These are phyloP conservation scores for Lasioglossum villosulum DNA, from an alignment of 2,888 invertebrate genomes.

Conservation along the genomic window DNA sequence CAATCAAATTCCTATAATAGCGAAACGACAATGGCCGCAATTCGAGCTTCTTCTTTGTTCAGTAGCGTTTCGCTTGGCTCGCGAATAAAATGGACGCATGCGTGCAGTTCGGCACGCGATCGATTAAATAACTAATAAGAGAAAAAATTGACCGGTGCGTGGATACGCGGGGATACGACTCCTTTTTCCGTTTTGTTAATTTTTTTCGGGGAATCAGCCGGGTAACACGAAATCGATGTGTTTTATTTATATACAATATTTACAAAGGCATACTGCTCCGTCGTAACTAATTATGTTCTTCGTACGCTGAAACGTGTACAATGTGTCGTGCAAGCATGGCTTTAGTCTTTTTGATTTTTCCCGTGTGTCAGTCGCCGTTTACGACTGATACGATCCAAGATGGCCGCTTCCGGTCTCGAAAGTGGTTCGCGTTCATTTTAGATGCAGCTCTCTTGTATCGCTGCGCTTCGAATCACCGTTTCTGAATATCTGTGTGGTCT, in stretches of 20 bases:
- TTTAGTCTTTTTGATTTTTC: slow-evolving; percentile 43
- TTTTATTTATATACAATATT: slow-evolving; percentile 83
- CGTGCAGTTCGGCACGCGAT: background rate
- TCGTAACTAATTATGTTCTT: slow-evolving; percentile 77
- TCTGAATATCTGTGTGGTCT: slow-evolving; percentile 80
- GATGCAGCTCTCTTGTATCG: slow-evolving; percentile 81
- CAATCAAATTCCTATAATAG: background rate
- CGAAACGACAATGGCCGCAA: background rate
- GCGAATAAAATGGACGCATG: slow-evolving; percentile 2
- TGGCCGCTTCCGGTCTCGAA: background rate
- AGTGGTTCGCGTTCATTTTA: slow-evolving; percentile 55
- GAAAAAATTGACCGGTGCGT: background rate
- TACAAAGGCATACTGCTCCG: slow-evolving; percentile 78
- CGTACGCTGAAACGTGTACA: slow-evolving; percentile 74
- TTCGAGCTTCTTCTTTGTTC: background rate
- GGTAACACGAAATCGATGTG: slow-evolving; percentile 78
- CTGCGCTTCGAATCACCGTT: slow-evolving; percentile 75
- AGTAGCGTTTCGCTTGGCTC: background rate
- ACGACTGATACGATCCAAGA: background rate
- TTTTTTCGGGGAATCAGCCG: background rate
- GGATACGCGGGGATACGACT: background rate
- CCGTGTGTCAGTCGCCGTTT: background rate
- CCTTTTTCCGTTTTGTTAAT: background rate
- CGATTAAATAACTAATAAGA: slow-evolving; percentile 2
- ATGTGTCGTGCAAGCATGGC: slow-evolving; percentile 59